These are phyloP conservation scores for Drosophila leonis DNA, from an alignment of 2,888 invertebrate species.

Conservation along the genomic window DNA sequence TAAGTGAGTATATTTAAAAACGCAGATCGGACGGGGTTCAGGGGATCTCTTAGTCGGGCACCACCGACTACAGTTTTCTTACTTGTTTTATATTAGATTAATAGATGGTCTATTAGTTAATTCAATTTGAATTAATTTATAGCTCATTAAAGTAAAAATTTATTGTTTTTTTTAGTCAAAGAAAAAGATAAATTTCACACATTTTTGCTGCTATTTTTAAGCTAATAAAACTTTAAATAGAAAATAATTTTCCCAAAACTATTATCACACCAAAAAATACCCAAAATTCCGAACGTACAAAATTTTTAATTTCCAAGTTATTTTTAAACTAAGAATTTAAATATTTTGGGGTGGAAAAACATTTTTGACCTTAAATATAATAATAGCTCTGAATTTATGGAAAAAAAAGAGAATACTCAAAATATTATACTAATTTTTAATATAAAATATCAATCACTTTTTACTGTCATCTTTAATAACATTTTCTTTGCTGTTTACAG, in stretches of 20 bases:
- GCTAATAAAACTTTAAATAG: neutral
- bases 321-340: neutral
- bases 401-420: no score
- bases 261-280: neutral
- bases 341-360: neutral
- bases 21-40: no score
- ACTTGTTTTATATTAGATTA: neutral
- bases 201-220: slow-evolving; percentile 1
- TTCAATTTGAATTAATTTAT: neutral
- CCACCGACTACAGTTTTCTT: no score
- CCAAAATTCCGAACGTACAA: neutral
- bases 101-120: neutral
- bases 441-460: no score
- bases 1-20: no score
- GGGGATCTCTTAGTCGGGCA: no score
- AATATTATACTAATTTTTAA: no score
- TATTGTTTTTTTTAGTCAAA: neutral
- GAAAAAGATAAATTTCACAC: no score
- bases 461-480: neutral
- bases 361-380: neutral
- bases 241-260: neutral
- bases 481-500: slow-evolving; percentile 6
- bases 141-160: neutral
- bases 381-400: neutral
- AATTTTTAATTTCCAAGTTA: neutral